A percentile compares a stretch with the other conserved stretches of the same genome.
Conservation (phyloP, 1,140 invertebrate species). For the Orussus abietinus region DNA sequence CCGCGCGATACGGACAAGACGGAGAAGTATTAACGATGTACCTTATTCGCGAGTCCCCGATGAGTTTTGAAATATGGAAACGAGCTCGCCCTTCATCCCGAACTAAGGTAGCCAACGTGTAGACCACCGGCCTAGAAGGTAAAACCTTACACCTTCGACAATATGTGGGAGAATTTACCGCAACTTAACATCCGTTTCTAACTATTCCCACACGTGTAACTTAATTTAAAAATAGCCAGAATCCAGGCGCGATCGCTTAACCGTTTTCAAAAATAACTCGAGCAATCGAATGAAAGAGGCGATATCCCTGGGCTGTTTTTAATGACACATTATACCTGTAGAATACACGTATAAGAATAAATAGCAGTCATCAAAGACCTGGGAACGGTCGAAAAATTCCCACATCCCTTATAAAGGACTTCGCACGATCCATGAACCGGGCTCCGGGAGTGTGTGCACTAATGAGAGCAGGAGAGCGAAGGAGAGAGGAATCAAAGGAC, state of each 20-base stretch:
- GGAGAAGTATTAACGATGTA: slow-evolving; percentile 43
- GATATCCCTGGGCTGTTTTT: background rate
- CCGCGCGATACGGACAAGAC: slow-evolving; percentile 1
- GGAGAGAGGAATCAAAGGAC: background rate
- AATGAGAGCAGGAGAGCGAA: background rate
- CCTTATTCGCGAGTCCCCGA: slow-evolving; percentile 36
- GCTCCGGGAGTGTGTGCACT: background rate
- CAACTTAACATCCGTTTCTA: slow-evolving; percentile 3
- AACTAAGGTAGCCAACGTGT: too few species aligned
- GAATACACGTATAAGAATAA: slow-evolving; percentile 1
- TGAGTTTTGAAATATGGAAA: slow-evolving; percentile 43
- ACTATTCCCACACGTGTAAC: slow-evolving; percentile 1
- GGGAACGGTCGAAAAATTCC: background rate
- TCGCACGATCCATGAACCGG: background rate
- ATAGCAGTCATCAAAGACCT: background rate
- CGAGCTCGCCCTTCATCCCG: slow-evolving; percentile 14
- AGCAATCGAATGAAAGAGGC: background rate
- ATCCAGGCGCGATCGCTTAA: too few species aligned
- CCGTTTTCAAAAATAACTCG: too few species aligned
- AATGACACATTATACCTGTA: background rate
- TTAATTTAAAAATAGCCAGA: too few species aligned
- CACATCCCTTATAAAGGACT: background rate
- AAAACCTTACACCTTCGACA: background rate
- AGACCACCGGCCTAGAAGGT: background rate
- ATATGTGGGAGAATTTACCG: too few species aligned